Base-by-base conservation (phyloP, 2,888 invertebrate genomes). In the Melikaiella ostensackeni region DNA sequence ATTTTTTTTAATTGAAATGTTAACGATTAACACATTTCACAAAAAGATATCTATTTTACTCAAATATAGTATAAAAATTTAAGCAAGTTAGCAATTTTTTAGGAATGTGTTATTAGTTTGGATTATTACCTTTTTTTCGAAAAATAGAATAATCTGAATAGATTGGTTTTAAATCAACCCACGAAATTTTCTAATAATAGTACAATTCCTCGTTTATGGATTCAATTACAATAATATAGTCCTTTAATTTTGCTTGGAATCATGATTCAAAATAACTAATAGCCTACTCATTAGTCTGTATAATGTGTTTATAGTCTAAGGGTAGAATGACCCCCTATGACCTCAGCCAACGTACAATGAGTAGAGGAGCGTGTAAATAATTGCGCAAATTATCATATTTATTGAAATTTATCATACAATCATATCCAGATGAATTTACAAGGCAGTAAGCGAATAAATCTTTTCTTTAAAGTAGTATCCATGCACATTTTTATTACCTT, bases 361-460 rank as follows among this genome's bases (percentile, higher is more conserved):
- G 9, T 70, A 2, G 1, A 16, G 19, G 50, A 30, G 70, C 46
- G 50, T 70, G 70, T 50, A n/a, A 70, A 50, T 70, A 50, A 70
- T 70, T n/a, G 70, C 50, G 8, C 0, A 11, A 42, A 70, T 50
- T 70, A 70, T 50, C 27, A 70, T 70, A 70, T 70, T 70, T 70
- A 70, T 70, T 70, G 46, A 70, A 70, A 70, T 30, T 70, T 50
- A 70, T 70, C 46, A 66, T 42, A 50, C 27, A 27, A 63, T 63
- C 62, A 19, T n/a, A 35, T 8, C 19, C 21, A 35, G 27, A n/a
- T 13, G 19, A 35, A 63, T 35, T 11, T n/a, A n/a, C 4, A 3
- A 8, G 35, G 30, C 19, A 63, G n/a, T 11, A 63, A 63, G n/a
- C 21, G 19, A 62, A 63, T 63, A 30, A 35, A 50, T 50, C 1